Conservation (phyloP, 2,113 vertebrate genomes). For the Dromas ardeola region DNA sequence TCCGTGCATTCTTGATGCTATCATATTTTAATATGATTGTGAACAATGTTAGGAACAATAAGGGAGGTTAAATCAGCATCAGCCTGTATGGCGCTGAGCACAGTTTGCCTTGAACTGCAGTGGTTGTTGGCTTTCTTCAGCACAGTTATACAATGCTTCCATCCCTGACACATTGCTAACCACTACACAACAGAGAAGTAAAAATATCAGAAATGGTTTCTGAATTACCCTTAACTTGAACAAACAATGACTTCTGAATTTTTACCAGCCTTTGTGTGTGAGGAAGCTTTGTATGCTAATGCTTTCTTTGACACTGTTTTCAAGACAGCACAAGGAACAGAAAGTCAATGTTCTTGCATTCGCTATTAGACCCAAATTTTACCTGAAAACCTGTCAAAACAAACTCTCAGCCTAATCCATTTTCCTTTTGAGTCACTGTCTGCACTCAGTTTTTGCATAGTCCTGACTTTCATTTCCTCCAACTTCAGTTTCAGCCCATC, state of each 20-base stretch:
- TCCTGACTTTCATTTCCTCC: constrained; percentile 5
- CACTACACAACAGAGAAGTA: neutral
- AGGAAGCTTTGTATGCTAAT: neutral
- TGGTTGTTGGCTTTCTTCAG: neutral
- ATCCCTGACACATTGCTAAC: neutral
- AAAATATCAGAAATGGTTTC: neutral
- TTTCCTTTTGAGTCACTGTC: neutral
- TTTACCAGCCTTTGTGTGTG: neutral
- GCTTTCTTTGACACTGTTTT: neutral
- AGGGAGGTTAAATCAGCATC: neutral
- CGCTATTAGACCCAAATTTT: neutral
- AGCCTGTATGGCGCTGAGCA: accelerated
- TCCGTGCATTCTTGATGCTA: neutral
- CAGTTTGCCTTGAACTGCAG: neutral
- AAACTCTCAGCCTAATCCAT: neutral
- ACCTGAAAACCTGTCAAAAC: constrained; percentile 23
- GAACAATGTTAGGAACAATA: neutral
- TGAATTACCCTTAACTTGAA: neutral
- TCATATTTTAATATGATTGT: neutral
- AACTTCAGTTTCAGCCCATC: neutral
- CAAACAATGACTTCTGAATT: neutral
- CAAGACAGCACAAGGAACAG: neutral
- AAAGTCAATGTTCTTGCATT: neutral
- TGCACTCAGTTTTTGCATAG: neutral
- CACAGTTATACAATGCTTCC: neutral